Evolutionary conservation across 2,888 invertebrate genomes (phyloP).

Genomic region (Drosophila diplacantha): DNA sequence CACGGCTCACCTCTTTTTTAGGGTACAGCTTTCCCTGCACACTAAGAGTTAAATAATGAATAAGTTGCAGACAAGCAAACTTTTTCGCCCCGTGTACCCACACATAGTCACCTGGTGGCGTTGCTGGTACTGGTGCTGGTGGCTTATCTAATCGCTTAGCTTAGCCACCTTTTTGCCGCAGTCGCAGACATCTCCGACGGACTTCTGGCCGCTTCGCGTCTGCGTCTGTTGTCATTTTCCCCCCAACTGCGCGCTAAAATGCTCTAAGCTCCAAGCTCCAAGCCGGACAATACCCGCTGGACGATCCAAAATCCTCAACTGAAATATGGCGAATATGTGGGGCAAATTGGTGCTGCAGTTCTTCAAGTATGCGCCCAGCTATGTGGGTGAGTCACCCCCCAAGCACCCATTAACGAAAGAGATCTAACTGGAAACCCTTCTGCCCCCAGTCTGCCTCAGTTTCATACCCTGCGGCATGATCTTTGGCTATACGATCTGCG

Average conservation of each 20-base stretch:
- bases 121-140: not conserved
- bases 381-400: conserved; percentile 62
- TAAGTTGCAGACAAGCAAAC: not conserved
- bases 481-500: conserved; percentile 73
- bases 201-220: conserved; percentile 17
- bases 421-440: not conserved
- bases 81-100: conserved; percentile 15
- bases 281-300: conserved; percentile 2
- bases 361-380: conserved; percentile 69
- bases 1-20: too few relatives aligned
- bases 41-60: not conserved
- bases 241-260: conserved; percentile 14
- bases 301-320: conserved; percentile 1
- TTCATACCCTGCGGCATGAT: conserved; percentile 74
- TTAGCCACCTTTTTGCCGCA: conserved; percentile 21
- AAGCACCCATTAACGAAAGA: rapidly evolving
- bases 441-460: conserved; percentile 60
- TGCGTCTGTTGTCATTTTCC: conserved; percentile 16
- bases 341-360: conserved; percentile 60
- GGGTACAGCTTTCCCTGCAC: not conserved
- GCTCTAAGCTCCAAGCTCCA: conserved; percentile 13
- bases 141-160: conserved; percentile 36
- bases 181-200: conserved; percentile 7
- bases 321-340: conserved; percentile 62
- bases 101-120: conserved; percentile 16